phyloP scores from a whole-genome alignment of 1,140 invertebrate species.

The Drosophila setifemur region DNA sequence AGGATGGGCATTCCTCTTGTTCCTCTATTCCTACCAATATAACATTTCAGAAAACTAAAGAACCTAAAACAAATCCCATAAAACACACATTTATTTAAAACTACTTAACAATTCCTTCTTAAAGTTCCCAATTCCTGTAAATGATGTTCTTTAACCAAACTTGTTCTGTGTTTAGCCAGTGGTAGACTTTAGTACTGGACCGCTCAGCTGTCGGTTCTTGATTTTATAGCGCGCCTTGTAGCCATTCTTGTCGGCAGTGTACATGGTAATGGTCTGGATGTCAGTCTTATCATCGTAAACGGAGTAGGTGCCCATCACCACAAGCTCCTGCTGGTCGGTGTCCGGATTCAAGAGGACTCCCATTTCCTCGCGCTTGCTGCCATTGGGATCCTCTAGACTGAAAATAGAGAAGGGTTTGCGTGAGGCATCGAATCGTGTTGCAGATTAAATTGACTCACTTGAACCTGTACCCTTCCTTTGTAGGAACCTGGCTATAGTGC shows the following conservation, averaged over 20 bases:
- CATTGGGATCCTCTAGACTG: constrained; percentile 37
- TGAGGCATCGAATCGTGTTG: not conserved
- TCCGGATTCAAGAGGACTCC: constrained; percentile 72
- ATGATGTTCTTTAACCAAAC: too few relatives aligned
- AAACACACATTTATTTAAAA: too few relatives aligned
- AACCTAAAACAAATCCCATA: too few relatives aligned
- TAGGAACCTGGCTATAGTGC: not conserved
- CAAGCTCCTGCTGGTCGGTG: constrained; percentile 63
- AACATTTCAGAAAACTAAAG: too few relatives aligned
- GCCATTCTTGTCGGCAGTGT: constrained; percentile 78
- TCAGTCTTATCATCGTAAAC: constrained; percentile 66
- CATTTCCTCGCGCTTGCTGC: constrained; percentile 69
- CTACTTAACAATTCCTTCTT: too few relatives aligned
- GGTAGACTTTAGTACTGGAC: not conserved
- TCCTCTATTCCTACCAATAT: too few relatives aligned
- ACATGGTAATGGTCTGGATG: constrained; percentile 68
- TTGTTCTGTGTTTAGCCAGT: not conserved
- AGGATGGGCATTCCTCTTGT: too few relatives aligned
- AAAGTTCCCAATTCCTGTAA: too few relatives aligned
- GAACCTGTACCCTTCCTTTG: not conserved
- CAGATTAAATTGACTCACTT: not conserved
- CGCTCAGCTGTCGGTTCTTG: constrained; percentile 66
- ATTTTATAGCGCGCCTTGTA: constrained; percentile 62
- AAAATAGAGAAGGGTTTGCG: not conserved
- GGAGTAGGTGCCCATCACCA: constrained; percentile 70